phyloP scores from a whole-genome alignment of 2,113 vertebrate genomes.

The Erythrocercus mccallii region DNA sequence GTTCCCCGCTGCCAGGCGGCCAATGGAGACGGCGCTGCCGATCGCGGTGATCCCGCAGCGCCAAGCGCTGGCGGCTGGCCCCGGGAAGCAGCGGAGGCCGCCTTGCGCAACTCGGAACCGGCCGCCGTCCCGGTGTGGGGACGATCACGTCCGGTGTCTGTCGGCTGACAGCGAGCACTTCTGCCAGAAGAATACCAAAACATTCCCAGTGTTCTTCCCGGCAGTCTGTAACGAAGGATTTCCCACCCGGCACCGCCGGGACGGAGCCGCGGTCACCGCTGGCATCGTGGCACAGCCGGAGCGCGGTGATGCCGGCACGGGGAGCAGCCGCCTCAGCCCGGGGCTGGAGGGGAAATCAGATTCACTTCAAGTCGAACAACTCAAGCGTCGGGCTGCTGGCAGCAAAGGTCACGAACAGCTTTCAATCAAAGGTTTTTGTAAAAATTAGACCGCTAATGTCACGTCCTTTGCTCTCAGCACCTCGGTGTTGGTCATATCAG shows the following conservation, averaged over 20 bases:
- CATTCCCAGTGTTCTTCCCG: accelerated
- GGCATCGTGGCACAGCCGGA: not conserved
- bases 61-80: not conserved
- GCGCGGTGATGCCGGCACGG: not conserved
- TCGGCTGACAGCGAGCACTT: not conserved
- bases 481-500: accelerated
- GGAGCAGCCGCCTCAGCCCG: not conserved
- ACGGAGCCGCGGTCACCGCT: accelerated
- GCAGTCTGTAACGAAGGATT: not conserved
- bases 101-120: not conserved
- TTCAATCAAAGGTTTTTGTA: not conserved
- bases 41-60: not conserved
- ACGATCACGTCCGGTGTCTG: not conserved
- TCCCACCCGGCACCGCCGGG: not conserved
- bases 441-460: not conserved
- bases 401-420: not conserved
- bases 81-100: not conserved
- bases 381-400: not conserved
- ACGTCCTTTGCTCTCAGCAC: not conserved
- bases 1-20: not conserved
- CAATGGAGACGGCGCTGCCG: not conserved
- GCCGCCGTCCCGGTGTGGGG: not conserved
- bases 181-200: not conserved
- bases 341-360: not conserved
- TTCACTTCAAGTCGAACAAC: not conserved